These are phyloP conservation scores for Euschistus heros DNA, from an alignment of 1,140 invertebrate species.

Conservation along the genomic window DNA sequence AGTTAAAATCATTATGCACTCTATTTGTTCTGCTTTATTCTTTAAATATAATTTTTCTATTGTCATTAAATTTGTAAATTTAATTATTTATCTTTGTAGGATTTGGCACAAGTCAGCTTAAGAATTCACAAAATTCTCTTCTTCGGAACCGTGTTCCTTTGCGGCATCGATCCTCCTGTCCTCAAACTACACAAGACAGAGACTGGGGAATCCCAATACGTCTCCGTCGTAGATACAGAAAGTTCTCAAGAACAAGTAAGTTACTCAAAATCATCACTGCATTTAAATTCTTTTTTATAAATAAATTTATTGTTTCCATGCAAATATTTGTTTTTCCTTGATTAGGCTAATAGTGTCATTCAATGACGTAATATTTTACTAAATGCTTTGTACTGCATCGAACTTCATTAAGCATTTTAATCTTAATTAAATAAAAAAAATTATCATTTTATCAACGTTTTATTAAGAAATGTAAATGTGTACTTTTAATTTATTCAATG, in stretches of 20 bases:
- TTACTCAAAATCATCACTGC: conserved; percentile 9
- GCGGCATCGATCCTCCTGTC: conserved; percentile 78
- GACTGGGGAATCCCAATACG: conserved; percentile 51
- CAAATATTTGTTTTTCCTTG: background rate
- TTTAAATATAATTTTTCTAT: background rate
- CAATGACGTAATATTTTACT: too few relatives aligned
- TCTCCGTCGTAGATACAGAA: conserved; percentile 52
- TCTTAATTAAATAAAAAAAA: too few relatives aligned
- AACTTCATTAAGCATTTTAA: too few relatives aligned
- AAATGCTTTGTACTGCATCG: too few relatives aligned
- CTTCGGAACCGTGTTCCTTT: conserved; percentile 77
- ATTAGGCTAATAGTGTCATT: too few relatives aligned
- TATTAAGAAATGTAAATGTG: too few relatives aligned
- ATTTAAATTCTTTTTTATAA: background rate
- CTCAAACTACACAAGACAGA: conserved; percentile 58
- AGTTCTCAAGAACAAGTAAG: conserved; percentile 47
- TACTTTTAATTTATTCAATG: too few relatives aligned
- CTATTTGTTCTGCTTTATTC: too few relatives aligned
- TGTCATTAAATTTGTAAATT: background rate
- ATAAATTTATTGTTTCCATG: background rate
- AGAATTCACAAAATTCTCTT: conserved; percentile 65
- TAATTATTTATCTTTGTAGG: conserved; percentile 36
- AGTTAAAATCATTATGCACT: too few relatives aligned
- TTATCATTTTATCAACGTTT: too few relatives aligned
- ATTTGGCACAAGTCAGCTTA: conserved; percentile 58